Evolutionary conservation across 2,888 invertebrate genomes (phyloP).

Genomic region (Leuctra nigra): DNA sequence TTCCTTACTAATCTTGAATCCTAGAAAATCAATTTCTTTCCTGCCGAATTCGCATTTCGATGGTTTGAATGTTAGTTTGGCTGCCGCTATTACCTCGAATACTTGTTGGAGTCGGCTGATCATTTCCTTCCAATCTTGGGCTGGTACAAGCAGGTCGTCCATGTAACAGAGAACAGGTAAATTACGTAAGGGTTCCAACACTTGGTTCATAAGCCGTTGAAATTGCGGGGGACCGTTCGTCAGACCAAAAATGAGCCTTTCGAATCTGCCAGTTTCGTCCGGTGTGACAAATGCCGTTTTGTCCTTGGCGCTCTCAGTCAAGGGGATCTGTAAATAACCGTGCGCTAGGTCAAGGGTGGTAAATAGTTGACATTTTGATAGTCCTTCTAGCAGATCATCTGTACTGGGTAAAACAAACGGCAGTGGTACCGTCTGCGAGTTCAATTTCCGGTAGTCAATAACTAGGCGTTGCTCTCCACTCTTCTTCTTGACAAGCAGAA

Average conservation of each 20-base stretch:
- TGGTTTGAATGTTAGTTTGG: not conserved
- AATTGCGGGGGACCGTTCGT: not conserved
- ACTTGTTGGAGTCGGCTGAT: not conserved
- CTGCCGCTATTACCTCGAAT: not conserved
- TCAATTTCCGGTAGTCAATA: not conserved
- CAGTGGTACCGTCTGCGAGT: not conserved
- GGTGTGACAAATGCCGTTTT: not conserved
- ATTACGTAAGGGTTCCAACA: not conserved
- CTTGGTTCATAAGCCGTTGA: not conserved
- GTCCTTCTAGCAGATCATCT: not conserved
- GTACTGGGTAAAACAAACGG: not conserved
- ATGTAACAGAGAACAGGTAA: not conserved
- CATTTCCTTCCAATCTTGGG: not conserved
- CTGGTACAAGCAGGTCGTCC: not conserved
- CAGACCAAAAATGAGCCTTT: not conserved
- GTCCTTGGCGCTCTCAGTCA: not conserved
- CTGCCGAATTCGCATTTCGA: not conserved
- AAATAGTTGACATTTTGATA: not conserved
- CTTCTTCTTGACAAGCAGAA: slow-evolving; percentile 11
- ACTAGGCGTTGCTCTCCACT: not conserved
- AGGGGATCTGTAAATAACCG: not conserved
- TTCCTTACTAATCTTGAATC: not conserved
- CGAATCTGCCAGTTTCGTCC: not conserved
- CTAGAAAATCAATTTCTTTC: not conserved
- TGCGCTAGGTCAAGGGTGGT: not conserved